Percentiles rank a stretch among this genome's conserved stretches.
Evolutionary conservation across 1,140 invertebrate genomes (phyloP).

Genomic region (Bathynomus jamesi): DNA sequence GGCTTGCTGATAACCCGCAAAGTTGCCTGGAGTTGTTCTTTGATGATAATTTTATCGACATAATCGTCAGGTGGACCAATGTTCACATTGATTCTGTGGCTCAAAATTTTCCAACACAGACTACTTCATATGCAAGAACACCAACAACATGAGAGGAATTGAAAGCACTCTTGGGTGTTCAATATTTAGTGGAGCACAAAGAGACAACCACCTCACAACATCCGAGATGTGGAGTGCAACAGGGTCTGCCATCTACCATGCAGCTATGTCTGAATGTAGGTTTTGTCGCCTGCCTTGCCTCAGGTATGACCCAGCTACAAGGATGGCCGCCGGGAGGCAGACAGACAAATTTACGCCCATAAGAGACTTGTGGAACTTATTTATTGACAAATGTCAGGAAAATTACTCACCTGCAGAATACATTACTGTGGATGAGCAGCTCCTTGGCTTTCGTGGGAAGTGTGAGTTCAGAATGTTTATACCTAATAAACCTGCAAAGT

Average conservation of each 20-base stretch:
- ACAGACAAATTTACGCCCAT: slow-evolving; percentile 37
- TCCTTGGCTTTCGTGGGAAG: slow-evolving; percentile 13
- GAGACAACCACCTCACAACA: slow-evolving; percentile 8
- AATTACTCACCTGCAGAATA: slow-evolving; percentile 12
- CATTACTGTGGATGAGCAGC: slow-evolving; percentile 25
- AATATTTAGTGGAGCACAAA: slow-evolving; percentile 8
- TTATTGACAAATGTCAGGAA: slow-evolving; percentile 15
- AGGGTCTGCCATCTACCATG: slow-evolving; percentile 9
- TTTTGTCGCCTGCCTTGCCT: slow-evolving; percentile 18
- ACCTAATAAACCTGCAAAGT: slow-evolving; percentile 1
- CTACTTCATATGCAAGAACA: no score
- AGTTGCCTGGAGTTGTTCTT: no score
- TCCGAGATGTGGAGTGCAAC: no score
- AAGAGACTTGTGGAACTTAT: slow-evolving; percentile 36
- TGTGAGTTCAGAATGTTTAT: slow-evolving; percentile 9
- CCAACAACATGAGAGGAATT: no score
- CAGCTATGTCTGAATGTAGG: slow-evolving; percentile 17
- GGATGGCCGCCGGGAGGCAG: slow-evolving; percentile 15
- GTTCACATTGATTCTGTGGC: no score
- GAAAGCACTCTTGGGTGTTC: slow-evolving; percentile 14
- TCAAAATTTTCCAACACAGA: no score
- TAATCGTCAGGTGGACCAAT: no score
- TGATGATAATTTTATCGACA: no score
- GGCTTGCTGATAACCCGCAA: no score
- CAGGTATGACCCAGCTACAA: slow-evolving; percentile 37